Evolutionary conservation across 2,888 invertebrate species (phyloP), one percentile per base, ranked within the genome.

Genomic region (Drosophila pseudotalamancana): DNA sequence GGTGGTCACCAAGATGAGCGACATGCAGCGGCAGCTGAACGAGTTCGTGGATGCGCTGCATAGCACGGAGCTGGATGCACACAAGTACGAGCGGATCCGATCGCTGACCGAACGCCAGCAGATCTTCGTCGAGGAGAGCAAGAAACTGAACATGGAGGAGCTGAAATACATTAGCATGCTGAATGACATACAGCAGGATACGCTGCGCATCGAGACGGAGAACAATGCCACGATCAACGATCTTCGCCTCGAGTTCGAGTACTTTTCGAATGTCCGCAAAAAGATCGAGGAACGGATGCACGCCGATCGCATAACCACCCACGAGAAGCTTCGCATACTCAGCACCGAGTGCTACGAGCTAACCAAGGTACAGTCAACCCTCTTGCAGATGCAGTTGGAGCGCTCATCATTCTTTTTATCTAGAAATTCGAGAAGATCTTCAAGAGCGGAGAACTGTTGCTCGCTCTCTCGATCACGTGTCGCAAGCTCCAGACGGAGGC

Each of bases 401-500:
- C 25, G 4, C 11, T 16, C 4, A 6, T 16, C 12, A 11, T 43
- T 12, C 21, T 4, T 11, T 6, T 9, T 2, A 3, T 6, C 21
- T 19, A 90, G 91, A 71, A 80, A 61, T 79, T 86, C 11, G 77
- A 82, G 1, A 89, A 88, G 50, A 78, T 85, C 25, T 74, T 74
- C 1, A 83, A 83, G 35, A 83, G 72, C 11, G 91, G 91, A 0
- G 90, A 90, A 19, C 61, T 89, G 4, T 48, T 91, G 1, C 55
- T 91, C 0, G 75, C 87, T 0, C 66, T 91, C 1, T 86, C 87
- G 0, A 82, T 85, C 12, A 89, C 76, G 18, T 91, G 91, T 16
- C 66, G 90, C 6, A 91, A 91, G 54, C 73, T 89, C 4, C 89
- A 89, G 64, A 91, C 91, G 0, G 87, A 91, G 65, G 77, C 88